Evolutionary conservation across 2,888 invertebrate species (phyloP), one percentile per base, ranked within the genome.

Genomic region (Carabus problematicus): DNA sequence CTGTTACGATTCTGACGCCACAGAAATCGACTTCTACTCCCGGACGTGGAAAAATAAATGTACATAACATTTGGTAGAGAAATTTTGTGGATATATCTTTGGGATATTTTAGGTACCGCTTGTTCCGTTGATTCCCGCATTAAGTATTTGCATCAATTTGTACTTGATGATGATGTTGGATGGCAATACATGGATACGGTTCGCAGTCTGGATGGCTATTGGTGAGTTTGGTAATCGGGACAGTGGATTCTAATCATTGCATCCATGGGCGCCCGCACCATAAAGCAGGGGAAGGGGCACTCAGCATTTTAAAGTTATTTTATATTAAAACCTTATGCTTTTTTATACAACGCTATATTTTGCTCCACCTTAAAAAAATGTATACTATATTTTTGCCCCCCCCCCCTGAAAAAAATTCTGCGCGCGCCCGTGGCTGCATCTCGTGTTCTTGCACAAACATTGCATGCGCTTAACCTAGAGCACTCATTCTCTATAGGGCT

Each of bases 81-180:
- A n/a, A n/a, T n/a, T n/a, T n/a, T 12, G 45, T 62, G 49, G 14
- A 42, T 1, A 59, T 41, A n/a, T n/a, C n/a, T n/a, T n/a, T n/a
- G n/a, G n/a, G n/a, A n/a, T n/a, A n/a, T 82, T 82, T 64, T 82
- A 94, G 90, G 93, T 95, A 4, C 95, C 95, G 0, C 81, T 91
- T 12, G 92, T 95, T 0, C 96, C 96, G 1, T 82, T 93, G 70
- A 79, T 95, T 62, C 95, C 95, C 0, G 90, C 90, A 43, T 76
- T 93, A 54, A 94, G 94, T 77, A 90, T 94, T 72, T 86, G 94
- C 74, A 85, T 92, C 52, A 96, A 96, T 78, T 85, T 94, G 66
- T 93, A 94, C 78, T 83, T 96, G 18, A 94, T 96, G 94, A 82
- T 93, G 67, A 88, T 93, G 80, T 83, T 96, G 73, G 91, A 91